Base-by-base conservation (phyloP, 2,888 invertebrate species). In the Graphium colonna region DNA sequence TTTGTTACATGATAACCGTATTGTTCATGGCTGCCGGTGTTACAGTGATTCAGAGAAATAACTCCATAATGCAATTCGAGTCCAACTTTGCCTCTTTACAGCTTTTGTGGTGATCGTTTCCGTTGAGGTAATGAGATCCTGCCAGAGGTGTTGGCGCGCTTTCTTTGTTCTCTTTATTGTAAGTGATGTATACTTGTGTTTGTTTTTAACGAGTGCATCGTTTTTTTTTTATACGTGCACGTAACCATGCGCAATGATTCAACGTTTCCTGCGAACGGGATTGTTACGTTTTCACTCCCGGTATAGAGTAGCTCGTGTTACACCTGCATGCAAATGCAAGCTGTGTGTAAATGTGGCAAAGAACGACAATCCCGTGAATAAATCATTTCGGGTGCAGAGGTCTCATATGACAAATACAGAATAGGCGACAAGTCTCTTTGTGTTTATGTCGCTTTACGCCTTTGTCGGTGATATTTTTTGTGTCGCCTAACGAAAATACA, bases 11-110 rank as follows among this genome's bases (percentile, higher is more conserved):
- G 31, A 40, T 46, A 41, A 46, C 46, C 33, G 46, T 41, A 18
- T n/a, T 39, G 17, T 18, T 5, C 21, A 28, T 8, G n/a, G 33
- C 31, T 41, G 26, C 21, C 52, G 18, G 46, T 52, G 42, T 26
- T 38, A 26, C 15, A 8, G 28, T 13, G 42, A 43, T 52, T 43
- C 47, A 47, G 18, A 43, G 52, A 52, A 52, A 46, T 36, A 45
- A 40, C 10, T 21, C 13, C 13, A 17, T 39, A 16, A 40, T 41
- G 18, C 18, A 26, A 50, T 31, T 12, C 49, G 33, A 50, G 12
- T 44, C 17, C 15, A 3, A 17, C 18, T 18, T 38, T 5, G 36
- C 36, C 12, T 5, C 4, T 31, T 31, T 31, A 31, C 8, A 13
- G 36, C 12, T 36, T 36, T 36, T 36, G n/a, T 33, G 45, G 33